Conservation (phyloP, 2,797 vertebrate species). For the Allobates femoralis region DNA sequence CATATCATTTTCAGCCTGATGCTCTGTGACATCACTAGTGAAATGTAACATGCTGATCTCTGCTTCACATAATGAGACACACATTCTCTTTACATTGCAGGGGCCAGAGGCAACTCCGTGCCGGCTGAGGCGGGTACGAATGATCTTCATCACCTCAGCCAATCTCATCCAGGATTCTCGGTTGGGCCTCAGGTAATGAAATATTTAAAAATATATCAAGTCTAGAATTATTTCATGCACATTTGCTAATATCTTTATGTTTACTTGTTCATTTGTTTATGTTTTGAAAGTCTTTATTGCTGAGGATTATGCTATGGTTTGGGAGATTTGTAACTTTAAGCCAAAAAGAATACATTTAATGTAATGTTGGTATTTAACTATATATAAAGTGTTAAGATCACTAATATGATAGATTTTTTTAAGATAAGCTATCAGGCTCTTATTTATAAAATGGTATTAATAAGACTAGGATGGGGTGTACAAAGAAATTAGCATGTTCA, state of each 20-base stretch:
- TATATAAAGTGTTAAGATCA: background rate
- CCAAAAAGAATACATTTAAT: background rate
- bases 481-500: background rate
- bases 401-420: background rate
- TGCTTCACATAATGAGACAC: slow-evolving; percentile 71
- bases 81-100: slow-evolving; percentile 79
- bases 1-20: slow-evolving; percentile 77
- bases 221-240: background rate
- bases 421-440: background rate
- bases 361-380: background rate
- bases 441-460: background rate
- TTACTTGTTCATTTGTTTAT: background rate
- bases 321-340: background rate
- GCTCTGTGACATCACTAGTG: slow-evolving; percentile 74
- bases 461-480: background rate
- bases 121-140: slow-evolving; percentile 86
- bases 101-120: slow-evolving; percentile 86
- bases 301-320: background rate
- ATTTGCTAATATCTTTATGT: background rate
- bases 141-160: slow-evolving; percentile 87
- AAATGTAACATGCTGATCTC: slow-evolving; percentile 67
- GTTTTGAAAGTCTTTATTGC: background rate
- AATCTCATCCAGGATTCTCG: slow-evolving; percentile 87
- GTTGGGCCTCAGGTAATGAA: slow-evolving; percentile 89
- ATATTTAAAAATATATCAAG: background rate